Evolutionary conservation across 1,140 invertebrate species (phyloP).

Genomic region (Cydia fagiglandana): DNA sequence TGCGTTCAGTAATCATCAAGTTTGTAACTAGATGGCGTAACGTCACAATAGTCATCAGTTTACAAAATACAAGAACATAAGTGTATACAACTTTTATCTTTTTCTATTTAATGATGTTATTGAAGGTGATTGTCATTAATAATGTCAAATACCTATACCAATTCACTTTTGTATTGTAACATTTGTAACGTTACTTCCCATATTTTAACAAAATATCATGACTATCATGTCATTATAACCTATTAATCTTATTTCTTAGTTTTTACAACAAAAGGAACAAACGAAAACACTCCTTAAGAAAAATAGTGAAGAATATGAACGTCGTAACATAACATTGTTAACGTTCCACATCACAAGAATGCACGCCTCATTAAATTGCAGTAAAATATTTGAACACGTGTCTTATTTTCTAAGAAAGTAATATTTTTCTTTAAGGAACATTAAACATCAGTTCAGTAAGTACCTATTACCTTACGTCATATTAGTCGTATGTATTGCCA

Average conservation of each 20-base stretch:
- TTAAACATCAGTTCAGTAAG: background rate
- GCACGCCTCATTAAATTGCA: conserved; percentile 20
- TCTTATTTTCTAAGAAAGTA: conserved; percentile 17
- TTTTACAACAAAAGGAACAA: background rate
- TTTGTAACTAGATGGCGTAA: background rate
- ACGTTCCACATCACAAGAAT: background rate
- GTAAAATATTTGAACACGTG: conserved; percentile 13
- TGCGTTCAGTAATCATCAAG: background rate
- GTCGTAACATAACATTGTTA: conserved; percentile 1
- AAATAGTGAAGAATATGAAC: background rate
- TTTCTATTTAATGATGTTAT: no score
- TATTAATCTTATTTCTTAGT: background rate
- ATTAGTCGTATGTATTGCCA: background rate
- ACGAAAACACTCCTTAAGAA: background rate
- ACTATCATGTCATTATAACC: background rate
- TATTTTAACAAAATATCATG: no score
- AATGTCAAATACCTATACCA: no score
- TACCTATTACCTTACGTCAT: background rate
- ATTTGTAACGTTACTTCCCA: no score
- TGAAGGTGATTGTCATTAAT: background rate
- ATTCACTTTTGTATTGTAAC: no score
- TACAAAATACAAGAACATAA: background rate
- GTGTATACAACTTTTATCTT: no score
- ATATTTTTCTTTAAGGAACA: conserved; percentile 24
- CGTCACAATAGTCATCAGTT: background rate